phyloP scores from a whole-genome alignment of 2,113 vertebrate species.

The Myodes glareolus region DNA sequence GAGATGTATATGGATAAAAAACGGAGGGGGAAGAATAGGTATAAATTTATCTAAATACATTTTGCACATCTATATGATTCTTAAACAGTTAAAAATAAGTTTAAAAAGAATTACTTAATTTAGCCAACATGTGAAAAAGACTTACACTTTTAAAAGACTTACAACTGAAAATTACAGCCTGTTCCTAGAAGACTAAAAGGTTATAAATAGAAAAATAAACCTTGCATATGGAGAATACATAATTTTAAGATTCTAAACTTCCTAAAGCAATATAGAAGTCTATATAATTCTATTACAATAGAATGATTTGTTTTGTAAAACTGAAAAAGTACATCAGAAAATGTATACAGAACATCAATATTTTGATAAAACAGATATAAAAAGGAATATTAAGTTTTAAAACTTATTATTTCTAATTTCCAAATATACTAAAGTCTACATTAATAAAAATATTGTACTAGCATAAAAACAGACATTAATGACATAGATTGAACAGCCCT shows the following conservation, averaged over 20 bases:
- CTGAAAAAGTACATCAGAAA: not conserved
- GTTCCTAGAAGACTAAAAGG: not conserved
- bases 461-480: not conserved
- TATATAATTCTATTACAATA: not conserved
- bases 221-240: not conserved
- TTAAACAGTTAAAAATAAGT: not conserved
- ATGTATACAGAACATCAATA: not conserved
- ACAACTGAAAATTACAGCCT: not conserved
- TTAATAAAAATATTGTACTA: not conserved
- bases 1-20: too few relatives aligned
- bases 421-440: not conserved
- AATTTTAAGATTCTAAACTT: not conserved
- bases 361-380: not conserved
- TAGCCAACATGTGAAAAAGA: too few relatives aligned
- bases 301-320: not conserved
- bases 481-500: not conserved
- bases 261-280: not conserved
- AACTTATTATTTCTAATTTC: not conserved
- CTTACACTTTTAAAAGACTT: not conserved
- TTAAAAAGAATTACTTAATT: not conserved
- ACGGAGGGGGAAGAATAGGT: too few relatives aligned
- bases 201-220: not conserved
- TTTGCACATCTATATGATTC: too few relatives aligned
- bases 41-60: too few relatives aligned
- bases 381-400: not conserved